Evolutionary conservation across 2,797 vertebrate genomes (phyloP).

Genomic region (Cephalopachus bancanus): DNA sequence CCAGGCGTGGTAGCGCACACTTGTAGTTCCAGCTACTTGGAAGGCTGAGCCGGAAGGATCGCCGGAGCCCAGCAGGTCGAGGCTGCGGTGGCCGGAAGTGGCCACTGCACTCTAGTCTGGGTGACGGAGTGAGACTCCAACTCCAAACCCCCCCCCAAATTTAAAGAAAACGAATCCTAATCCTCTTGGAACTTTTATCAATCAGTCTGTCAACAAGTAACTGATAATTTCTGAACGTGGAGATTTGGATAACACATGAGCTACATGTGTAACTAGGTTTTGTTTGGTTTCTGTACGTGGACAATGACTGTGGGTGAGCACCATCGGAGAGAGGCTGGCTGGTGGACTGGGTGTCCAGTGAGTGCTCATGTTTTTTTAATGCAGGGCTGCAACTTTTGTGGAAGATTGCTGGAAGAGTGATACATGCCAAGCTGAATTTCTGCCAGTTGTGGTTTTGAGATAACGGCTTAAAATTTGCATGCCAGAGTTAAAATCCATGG

Average conservation of each 20-base stretch:
- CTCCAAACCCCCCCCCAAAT: too few species aligned
- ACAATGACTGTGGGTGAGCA: not conserved
- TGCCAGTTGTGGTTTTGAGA: slow-evolving; percentile 14
- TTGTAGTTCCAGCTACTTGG: too few species aligned
- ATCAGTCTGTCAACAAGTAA: slow-evolving; percentile 71
- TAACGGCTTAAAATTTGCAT: slow-evolving; percentile 3
- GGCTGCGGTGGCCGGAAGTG: too few species aligned
- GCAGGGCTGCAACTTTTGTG: not conserved
- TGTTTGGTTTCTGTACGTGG: slow-evolving; percentile 34
- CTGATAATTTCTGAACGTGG: slow-evolving; percentile 76
- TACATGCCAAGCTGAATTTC: not conserved
- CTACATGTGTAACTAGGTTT: slow-evolving; percentile 5
- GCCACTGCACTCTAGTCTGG: too few species aligned
- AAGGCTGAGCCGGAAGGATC: too few species aligned
- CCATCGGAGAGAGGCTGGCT: not conserved
- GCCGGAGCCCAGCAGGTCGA: too few species aligned
- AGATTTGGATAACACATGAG: slow-evolving; percentile 53
- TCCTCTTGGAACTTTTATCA: slow-evolving; percentile 69
- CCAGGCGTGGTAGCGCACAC: too few species aligned
- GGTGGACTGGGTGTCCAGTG: not conserved
- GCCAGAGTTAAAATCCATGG: not conserved
- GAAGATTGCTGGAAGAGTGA: not conserved
- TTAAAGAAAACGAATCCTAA: not conserved
- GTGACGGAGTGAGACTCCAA: too few species aligned
- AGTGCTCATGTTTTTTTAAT: not conserved